Percentiles rank a stretch among this genome's conserved stretches.
phyloP scores from a whole-genome alignment of 2,888 invertebrate species.

The Meteorus colon region DNA sequence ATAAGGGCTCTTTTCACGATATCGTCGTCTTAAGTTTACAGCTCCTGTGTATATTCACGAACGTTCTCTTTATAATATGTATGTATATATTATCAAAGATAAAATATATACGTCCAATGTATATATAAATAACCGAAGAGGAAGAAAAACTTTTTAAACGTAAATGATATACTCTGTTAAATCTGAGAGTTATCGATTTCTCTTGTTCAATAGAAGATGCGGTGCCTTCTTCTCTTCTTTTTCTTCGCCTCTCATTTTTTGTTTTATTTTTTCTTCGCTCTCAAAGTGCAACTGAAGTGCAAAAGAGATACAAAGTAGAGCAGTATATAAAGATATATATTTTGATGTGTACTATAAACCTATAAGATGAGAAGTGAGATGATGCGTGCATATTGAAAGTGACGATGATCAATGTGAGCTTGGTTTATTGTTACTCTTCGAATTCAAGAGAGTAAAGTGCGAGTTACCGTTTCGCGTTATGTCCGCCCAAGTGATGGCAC shows the following conservation, averaged over 20 bases:
- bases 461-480: slow-evolving; percentile 31
- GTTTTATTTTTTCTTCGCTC: background rate
- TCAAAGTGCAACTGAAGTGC: background rate
- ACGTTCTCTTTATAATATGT: background rate
- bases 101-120: too few relatives aligned
- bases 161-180: slow-evolving; percentile 26
- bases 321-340: background rate
- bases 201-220: background rate
- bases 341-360: background rate
- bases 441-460: slow-evolving; percentile 29
- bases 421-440: slow-evolving; percentile 23
- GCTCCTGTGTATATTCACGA: slow-evolving; percentile 27
- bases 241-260: background rate
- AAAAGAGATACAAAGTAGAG: slow-evolving; percentile 16
- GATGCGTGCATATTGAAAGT: slow-evolving; percentile 24
- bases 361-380: slow-evolving; percentile 13
- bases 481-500: background rate
- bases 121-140: background rate
- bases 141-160: slow-evolving; percentile 23
- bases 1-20: slow-evolving; percentile 17
- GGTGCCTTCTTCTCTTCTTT: background rate
- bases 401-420: slow-evolving; percentile 38
- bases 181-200: slow-evolving; percentile 32
- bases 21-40: slow-evolving; percentile 31
- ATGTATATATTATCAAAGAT: background rate